Evolutionary conservation across 2,113 vertebrate species (phyloP).

Genomic region (Galbula dea): DNA sequence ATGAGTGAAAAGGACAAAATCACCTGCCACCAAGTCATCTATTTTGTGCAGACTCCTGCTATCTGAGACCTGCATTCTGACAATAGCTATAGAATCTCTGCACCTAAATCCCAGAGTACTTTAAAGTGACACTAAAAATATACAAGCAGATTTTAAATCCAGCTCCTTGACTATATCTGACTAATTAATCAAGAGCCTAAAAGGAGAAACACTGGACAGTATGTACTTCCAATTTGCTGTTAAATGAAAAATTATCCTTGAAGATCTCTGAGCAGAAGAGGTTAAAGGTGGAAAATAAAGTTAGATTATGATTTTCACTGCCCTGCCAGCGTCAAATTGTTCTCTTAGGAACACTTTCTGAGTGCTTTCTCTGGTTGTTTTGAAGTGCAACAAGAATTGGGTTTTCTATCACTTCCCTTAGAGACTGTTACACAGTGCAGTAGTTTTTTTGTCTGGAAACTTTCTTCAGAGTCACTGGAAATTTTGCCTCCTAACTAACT

Average conservation of each 20-base stretch:
- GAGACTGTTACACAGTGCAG: neutral
- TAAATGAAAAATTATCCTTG: slow-evolving; percentile 15
- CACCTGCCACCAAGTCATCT: neutral
- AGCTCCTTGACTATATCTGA: neutral
- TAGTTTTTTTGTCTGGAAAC: slow-evolving; percentile 11
- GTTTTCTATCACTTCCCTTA: neutral
- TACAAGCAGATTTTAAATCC: neutral
- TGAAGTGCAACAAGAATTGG: neutral
- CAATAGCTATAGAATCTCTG: neutral
- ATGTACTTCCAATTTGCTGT: slow-evolving; percentile 3
- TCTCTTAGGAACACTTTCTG: neutral
- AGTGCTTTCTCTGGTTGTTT: slow-evolving; percentile 16
- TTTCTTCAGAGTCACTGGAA: neutral
- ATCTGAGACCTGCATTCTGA: neutral
- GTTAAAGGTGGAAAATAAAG: slow-evolving; percentile 25
- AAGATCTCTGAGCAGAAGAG: neutral
- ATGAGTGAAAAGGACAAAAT: neutral
- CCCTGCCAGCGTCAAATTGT: neutral
- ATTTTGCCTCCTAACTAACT: neutral
- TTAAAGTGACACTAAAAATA: neutral
- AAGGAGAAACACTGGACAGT: neutral
- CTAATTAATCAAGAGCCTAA: neutral
- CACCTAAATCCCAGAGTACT: neutral
- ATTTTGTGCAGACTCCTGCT: neutral
- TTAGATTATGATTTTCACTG: slow-evolving; percentile 7